Evolutionary conservation across 2,113 vertebrate species (phyloP).

Genomic region (Camelus dromedarius): DNA sequence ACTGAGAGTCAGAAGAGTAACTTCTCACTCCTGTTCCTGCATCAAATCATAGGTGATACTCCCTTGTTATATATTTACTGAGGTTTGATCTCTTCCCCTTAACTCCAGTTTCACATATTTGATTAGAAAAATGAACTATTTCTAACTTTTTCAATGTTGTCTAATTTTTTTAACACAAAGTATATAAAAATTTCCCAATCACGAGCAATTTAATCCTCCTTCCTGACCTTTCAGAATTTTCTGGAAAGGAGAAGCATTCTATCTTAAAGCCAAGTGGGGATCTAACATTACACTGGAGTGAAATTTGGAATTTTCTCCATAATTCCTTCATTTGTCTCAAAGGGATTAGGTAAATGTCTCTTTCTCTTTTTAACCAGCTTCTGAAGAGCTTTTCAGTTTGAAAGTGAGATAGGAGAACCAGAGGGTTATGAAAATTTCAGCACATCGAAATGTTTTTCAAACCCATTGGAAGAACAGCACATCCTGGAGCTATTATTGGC

Average conservation of each 20-base stretch:
- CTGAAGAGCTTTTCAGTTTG: constrained; percentile 26
- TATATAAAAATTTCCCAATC: not conserved
- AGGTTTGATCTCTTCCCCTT: constrained; percentile 2
- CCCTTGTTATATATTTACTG: constrained; percentile 64
- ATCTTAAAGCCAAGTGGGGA: not conserved
- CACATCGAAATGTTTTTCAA: constrained; percentile 66
- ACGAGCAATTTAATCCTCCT: not conserved
- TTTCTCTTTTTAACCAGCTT: not conserved
- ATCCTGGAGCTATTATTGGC: constrained; percentile 80
- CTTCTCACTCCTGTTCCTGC: constrained; percentile 2
- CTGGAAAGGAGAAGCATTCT: not conserved
- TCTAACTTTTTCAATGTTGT: not conserved
- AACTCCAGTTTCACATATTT: constrained; percentile 23
- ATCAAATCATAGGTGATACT: constrained; percentile 49
- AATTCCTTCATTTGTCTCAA: not conserved
- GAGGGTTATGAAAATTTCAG: constrained; percentile 52
- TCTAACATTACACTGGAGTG: not conserved
- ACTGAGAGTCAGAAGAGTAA: constrained; percentile 17
- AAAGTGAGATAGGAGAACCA: constrained; percentile 29
- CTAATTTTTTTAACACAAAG: constrained; percentile 21
- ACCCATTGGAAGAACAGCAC: constrained; percentile 64
- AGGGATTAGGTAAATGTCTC: not conserved
- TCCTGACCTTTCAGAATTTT: not conserved
- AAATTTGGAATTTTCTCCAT: not conserved
- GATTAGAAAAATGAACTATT: constrained; percentile 27